Percentiles rank a stretch among this genome's conserved stretches.
Evolutionary conservation across 2,888 invertebrate genomes (phyloP).

Genomic region (Trichogramma evanescens): DNA sequence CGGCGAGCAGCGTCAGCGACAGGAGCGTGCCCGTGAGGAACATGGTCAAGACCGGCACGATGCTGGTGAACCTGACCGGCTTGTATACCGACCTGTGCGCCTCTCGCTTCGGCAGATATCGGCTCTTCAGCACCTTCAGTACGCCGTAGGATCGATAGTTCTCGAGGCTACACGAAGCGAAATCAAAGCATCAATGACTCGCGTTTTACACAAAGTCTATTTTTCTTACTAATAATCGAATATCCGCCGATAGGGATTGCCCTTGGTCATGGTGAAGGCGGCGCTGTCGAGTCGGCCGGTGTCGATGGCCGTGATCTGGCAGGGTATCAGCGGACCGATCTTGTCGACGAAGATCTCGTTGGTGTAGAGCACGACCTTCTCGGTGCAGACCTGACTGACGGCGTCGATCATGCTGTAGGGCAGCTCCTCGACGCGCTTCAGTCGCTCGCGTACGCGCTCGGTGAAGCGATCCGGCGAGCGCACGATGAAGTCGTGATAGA

Average conservation of each 20-base stretch:
- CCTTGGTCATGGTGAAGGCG: conserved; percentile 15
- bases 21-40: neutral
- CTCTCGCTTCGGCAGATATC: neutral
- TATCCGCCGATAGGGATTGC: conserved; percentile 15
- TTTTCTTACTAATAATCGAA: conserved; percentile 21
- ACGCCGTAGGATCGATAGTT: conserved; percentile 8
- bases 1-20: no score
- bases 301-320: conserved; percentile 9
- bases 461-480: neutral
- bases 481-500: conserved; percentile 16
- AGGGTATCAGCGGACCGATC: conserved; percentile 9
- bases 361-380: conserved; percentile 6
- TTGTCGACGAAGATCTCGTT: conserved; percentile 9
- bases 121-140: neutral
- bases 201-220: no score
- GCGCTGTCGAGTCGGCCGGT: conserved; percentile 12
- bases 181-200: neutral
- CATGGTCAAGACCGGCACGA: conserved; percentile 8
- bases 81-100: neutral
- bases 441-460: neutral
- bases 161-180: conserved; percentile 6
- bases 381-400: conserved; percentile 12
- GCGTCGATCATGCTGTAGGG: conserved; percentile 10
- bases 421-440: conserved; percentile 7
- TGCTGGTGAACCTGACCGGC: conserved; percentile 8